Evolutionary conservation across 2,888 invertebrate species (phyloP).

Genomic region (Ichneumoninae sp.): DNA sequence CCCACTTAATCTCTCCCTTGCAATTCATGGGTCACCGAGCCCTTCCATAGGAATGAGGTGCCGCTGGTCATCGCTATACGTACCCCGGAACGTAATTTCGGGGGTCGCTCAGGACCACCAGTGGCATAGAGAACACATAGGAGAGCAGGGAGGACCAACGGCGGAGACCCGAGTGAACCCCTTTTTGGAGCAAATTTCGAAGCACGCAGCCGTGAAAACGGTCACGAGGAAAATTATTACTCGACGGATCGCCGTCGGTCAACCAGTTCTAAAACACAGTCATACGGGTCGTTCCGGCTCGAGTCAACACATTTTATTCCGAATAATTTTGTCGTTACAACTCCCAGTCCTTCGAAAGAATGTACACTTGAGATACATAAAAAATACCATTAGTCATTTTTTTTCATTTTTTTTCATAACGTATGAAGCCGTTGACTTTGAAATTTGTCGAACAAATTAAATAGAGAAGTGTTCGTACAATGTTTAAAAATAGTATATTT

Average conservation of each 20-base stretch:
- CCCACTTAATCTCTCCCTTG: slow-evolving; percentile 23
- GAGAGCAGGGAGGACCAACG: not conserved
- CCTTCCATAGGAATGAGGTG: slow-evolving; percentile 26
- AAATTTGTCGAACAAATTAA: not conserved
- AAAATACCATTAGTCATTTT: not conserved
- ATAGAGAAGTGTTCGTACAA: not conserved
- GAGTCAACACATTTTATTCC: not conserved
- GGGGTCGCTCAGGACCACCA: slow-evolving; percentile 11
- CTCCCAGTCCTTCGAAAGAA: not conserved
- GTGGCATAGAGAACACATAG: slow-evolving; percentile 6
- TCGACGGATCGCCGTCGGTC: not conserved
- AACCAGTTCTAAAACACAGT: slow-evolving; percentile 10
- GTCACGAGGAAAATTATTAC: slow-evolving; percentile 21
- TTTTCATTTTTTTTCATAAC: not conserved
- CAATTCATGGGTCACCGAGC: slow-evolving; percentile 31
- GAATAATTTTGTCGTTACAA: not conserved
- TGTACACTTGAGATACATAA: not conserved
- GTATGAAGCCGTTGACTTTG: not conserved
- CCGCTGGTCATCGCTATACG: slow-evolving; percentile 13
- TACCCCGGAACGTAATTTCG: slow-evolving; percentile 11
- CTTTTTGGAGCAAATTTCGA: slow-evolving; percentile 23
- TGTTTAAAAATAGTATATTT: not conserved
- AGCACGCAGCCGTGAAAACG: slow-evolving; percentile 26
- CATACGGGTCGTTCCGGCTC: slow-evolving; percentile 11
- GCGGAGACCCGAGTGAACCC: not conserved